Evolutionary conservation across 2,797 vertebrate genomes (phyloP).

Genomic region (Schizopygopsis pylzovi): DNA sequence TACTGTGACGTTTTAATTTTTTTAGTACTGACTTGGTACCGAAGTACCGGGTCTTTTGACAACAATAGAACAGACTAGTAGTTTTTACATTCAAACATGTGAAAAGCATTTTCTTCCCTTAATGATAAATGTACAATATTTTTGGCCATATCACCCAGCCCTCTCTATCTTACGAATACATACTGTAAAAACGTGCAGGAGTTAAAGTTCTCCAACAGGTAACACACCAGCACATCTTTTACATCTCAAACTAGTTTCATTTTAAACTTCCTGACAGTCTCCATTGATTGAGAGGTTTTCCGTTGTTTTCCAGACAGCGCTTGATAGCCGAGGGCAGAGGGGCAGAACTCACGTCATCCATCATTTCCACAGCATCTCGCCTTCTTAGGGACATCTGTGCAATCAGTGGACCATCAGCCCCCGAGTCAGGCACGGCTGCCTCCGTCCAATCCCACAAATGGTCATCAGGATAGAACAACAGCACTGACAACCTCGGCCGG

Average conservation of each 20-base stretch:
- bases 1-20: too few relatives aligned
- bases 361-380: conserved; percentile 76
- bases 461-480: conserved; percentile 85
- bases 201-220: neutral
- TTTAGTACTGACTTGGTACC: too few relatives aligned
- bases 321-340: conserved; percentile 59
- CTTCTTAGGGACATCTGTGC: conserved; percentile 78
- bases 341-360: conserved; percentile 75
- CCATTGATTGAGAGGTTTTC: conserved; percentile 58
- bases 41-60: too few relatives aligned
- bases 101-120: neutral
- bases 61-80: neutral
- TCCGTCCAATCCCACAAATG: conserved; percentile 80
- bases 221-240: conserved; percentile 6
- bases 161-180: neutral
- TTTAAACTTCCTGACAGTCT: conserved; percentile 45
- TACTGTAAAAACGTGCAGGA: conserved; percentile 16
- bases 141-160: neutral
- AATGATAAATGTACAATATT: neutral
- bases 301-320: conserved; percentile 55
- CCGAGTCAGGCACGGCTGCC: conserved; percentile 72
- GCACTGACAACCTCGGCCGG: conserved; percentile 79
- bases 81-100: neutral
- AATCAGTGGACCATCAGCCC: conserved; percentile 82
- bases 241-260: conserved; percentile 39